Base-by-base conservation (phyloP, 2,797 vertebrate genomes). In the Lacerta agilis region DNA sequence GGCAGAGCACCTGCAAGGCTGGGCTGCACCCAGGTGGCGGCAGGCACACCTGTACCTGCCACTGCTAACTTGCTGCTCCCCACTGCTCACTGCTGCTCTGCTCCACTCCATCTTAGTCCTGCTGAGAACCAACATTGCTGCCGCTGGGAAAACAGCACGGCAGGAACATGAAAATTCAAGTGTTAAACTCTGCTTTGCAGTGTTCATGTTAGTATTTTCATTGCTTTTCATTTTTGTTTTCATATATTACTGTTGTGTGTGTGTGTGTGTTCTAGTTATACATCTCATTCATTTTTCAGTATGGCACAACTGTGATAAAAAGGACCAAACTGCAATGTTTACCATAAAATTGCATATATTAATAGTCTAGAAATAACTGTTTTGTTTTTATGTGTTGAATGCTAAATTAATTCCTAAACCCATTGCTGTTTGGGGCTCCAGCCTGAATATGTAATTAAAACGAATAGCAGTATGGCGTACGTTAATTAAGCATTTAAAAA, bases 361-460 rank as follows among this genome's bases (percentile, higher is more conserved):
- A 23, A 15, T 11, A 81, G 33, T 79, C 55, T 72, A 82, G 79
- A n/a, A 45, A 27, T 55, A 85, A 23, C 4, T 29, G 67, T 86
- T 85, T 86, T 36, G 45, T 82, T 81, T 85, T 49, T 41, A 82
- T 82, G 76, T 85, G 49, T 86, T 11, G 41, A 58, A 76, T 72
- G 79, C 72, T 83, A 79, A 79, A 86, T 83, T 79, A 86, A 82
- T 67, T 71, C 79, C 80, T 89, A 71, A 89, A 82, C 64, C 78
- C 58, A 78, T 17, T 86, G 45, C 45, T 71, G 10, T 72, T 78
- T 86, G 73, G 76, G 29, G 49, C 38, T 82, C 45, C 49, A 85
- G 71, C 71, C 67, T 71, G 45, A 85, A 81, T 41, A 20, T 90
- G 73, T 84, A n/a, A 23, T 88, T 92, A 82, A 81, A 81, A 81